phyloP scores from a whole-genome alignment of 2,113 vertebrate genomes.

The Centropristis striata region DNA sequence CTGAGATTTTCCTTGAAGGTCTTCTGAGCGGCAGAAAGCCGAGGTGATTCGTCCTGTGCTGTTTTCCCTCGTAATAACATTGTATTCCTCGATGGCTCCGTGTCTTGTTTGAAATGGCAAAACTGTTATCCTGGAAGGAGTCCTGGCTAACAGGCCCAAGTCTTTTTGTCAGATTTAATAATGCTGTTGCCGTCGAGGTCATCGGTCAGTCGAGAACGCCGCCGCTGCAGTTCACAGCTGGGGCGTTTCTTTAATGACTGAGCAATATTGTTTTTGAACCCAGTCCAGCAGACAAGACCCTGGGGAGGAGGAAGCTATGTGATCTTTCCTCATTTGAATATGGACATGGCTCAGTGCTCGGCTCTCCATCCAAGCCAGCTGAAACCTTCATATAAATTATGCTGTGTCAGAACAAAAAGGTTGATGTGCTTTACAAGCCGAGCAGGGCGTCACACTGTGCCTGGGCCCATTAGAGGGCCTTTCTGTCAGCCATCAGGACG shows the following conservation, averaged over 20 bases:
- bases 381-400: slow-evolving; percentile 13
- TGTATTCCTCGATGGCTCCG: background rate
- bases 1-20: slow-evolving; percentile 29
- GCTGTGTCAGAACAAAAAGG: slow-evolving; percentile 37
- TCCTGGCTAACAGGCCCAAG: slow-evolving; percentile 2
- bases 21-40: background rate
- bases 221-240: slow-evolving; percentile 20
- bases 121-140: slow-evolving; percentile 38
- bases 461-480: slow-evolving; percentile 7
- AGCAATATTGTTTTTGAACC: slow-evolving; percentile 46
- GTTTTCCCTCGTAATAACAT: slow-evolving; percentile 18
- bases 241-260: slow-evolving; percentile 24
- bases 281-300: slow-evolving; percentile 22
- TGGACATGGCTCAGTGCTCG: slow-evolving; percentile 1
- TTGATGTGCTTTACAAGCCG: slow-evolving; percentile 13
- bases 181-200: slow-evolving; percentile 19
- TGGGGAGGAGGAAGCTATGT: slow-evolving; percentile 6
- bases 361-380: slow-evolving; percentile 8
- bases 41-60: slow-evolving; percentile 22
- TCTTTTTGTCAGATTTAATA: slow-evolving; percentile 45
- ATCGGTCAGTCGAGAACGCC: slow-evolving; percentile 1
- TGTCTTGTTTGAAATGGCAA: slow-evolving; percentile 28
- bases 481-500: slow-evolving; percentile 11
- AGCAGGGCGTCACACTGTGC: background rate
- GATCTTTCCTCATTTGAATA: slow-evolving; percentile 43